A percentile compares a stretch with the other conserved stretches of the same genome.
These are phyloP conservation scores for Villa cingulata DNA, from an alignment of 2,888 invertebrate genomes.

Conservation along the genomic window DNA sequence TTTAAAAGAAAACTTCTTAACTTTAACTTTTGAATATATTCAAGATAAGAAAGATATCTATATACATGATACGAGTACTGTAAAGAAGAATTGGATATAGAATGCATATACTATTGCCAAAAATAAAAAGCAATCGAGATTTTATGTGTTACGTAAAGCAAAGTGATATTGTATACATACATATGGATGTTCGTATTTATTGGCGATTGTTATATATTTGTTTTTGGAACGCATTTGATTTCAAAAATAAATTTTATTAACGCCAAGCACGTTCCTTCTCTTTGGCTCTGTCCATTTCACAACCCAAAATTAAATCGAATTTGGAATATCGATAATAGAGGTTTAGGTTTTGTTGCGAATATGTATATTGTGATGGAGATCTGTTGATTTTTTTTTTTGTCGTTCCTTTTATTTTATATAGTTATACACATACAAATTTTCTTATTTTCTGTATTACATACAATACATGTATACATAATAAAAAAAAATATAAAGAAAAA, in stretches of 20 bases:
- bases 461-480: no score
- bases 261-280: neutral
- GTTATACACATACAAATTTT: neutral
- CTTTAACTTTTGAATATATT: neutral
- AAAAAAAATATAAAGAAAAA: no score
- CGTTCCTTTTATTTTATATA: no score
- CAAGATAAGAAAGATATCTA: neutral
- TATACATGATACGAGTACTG: no score
- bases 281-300: neutral
- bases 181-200: no score
- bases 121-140: neutral
- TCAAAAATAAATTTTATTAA: neutral
- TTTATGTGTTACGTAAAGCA: no score
- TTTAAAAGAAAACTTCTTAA: neutral
- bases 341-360: no score
- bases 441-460: no score
- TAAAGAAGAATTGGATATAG: neutral
- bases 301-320: neutral
- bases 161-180: no score
- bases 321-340: neutral
- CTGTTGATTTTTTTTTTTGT: neutral
- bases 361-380: neutral
- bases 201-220: neutral
- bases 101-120: neutral
- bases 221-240: neutral